Base-by-base conservation (phyloP, 2,888 invertebrate genomes). In the Parnassius apollo region DNA sequence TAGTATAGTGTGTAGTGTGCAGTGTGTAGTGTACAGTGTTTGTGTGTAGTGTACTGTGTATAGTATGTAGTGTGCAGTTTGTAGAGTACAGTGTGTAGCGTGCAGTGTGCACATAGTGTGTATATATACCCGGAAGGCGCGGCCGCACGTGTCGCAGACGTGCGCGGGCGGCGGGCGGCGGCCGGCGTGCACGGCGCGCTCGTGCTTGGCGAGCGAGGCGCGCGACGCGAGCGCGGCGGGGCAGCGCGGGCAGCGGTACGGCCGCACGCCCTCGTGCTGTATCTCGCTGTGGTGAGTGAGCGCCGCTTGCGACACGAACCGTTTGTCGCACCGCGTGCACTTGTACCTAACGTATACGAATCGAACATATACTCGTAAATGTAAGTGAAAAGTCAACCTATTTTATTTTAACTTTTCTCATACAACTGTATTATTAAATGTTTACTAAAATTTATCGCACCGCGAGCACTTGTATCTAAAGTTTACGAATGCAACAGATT, bases 91-190 rank as follows among this genome's bases (percentile, higher is more conserved):
- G 18, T 18, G 2, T 2, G 25, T 2, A 25, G 25, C 2, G 25
- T 25, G 25, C 25, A 25, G 48, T 50, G 59, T 57, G 57, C 64
- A 48, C 49, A 18, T 18, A 18, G 18, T 18, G 68, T 65, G 62
- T 69, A 65, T 57, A 59, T 80, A 69, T 45, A 86, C 90, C 71
- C 83, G 66, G 75, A 90, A 91, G 2, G 83, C 83, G 67, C 83
- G 82, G 22, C 89, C 89, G 76, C 89, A 88, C 0, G 85, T 78
- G 70, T 88, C 80, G 68, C 90, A 90, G 10, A 88, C 84, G 73
- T 87, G 86, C 0, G 71, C 42, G 1, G 78, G 71, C 64, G 80
- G 77, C 55, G 85, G 75, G 12, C 78, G 68, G 51, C 42, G 7
- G 0, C 79, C 81, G 7, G 65, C 67, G 77, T 90, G 89, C 68